Conservation (phyloP, 2,113 vertebrate genomes). For the Melospiza georgiana region DNA sequence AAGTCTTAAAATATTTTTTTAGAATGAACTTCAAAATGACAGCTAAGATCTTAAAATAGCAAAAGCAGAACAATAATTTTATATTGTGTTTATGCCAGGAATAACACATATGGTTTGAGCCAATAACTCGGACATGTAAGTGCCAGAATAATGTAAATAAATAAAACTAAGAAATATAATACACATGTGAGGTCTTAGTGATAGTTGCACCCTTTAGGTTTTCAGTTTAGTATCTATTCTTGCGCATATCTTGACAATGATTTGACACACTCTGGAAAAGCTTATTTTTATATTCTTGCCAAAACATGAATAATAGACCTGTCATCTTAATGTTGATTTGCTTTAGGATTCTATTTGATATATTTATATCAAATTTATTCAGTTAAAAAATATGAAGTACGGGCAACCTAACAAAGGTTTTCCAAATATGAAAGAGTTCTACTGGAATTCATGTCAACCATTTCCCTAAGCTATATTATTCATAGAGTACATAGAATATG, state of each 20-base stretch:
- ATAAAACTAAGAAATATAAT: slow-evolving; percentile 4
- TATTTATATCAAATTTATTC: neutral
- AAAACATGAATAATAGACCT: neutral
- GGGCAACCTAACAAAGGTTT: slow-evolving; percentile 24
- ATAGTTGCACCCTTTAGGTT: neutral
- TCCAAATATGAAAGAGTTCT: neutral
- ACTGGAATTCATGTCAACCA: neutral
- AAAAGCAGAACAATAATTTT: neutral
- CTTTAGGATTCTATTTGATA: neutral
- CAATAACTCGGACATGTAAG: neutral
- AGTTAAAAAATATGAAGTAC: neutral
- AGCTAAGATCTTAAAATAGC: slow-evolving; percentile 9
- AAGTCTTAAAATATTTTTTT: neutral
- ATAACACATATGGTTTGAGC: neutral
- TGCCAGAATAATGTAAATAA: slow-evolving; percentile 16
- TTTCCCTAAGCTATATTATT: neutral
- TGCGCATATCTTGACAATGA: neutral
- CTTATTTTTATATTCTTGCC: slow-evolving; percentile 9
- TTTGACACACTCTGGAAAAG: neutral
- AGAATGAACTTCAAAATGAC: neutral
- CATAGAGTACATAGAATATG: neutral
- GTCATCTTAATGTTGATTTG: neutral
- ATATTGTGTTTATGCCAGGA: neutral
- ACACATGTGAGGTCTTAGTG: neutral
- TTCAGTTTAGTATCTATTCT: neutral